Conservation (phyloP, 2,797 vertebrate species). For the Sphenodon punctatus region DNA sequence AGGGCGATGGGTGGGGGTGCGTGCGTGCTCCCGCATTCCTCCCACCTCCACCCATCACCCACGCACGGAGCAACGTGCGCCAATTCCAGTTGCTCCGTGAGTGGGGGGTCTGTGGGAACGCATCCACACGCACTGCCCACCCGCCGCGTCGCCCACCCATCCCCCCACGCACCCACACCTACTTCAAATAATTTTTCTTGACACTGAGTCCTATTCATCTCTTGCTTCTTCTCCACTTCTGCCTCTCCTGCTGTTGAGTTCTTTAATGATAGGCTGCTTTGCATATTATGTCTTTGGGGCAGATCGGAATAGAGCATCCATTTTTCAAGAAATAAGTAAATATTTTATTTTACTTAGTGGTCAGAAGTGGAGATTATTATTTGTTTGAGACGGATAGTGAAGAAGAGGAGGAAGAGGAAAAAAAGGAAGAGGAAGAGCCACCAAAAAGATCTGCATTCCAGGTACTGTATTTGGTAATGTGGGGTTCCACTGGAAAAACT, state of each 20-base stretch:
- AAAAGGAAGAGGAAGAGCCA: conserved; percentile 87
- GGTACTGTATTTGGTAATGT: conserved; percentile 61
- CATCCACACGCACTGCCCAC: too few relatives aligned
- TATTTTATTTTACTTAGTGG: conserved; percentile 90
- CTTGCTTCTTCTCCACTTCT: conserved; percentile 43
- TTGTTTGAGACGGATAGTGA: conserved; percentile 99
- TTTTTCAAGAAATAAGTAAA: conserved; percentile 71
- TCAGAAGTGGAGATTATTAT: conserved; percentile 99
- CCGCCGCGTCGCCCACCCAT: too few relatives aligned
- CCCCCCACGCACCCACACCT: too few relatives aligned
- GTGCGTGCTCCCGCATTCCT: too few relatives aligned
- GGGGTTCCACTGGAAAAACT: not conserved
- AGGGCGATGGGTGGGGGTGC: too few relatives aligned
- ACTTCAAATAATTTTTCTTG: conserved; percentile 4
- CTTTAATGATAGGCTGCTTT: conserved; percentile 26
- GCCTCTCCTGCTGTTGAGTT: conserved; percentile 28
- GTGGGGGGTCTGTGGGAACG: too few relatives aligned
- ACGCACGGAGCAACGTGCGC: too few relatives aligned
- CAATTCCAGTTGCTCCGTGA: too few relatives aligned
- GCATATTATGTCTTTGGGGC: conserved; percentile 31
- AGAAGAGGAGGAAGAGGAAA: conserved; percentile 95
- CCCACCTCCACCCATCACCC: conserved; percentile 14
- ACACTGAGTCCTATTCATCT: conserved; percentile 28
- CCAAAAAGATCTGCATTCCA: conserved; percentile 93
- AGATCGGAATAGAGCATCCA: conserved; percentile 42